Conservation (phyloP, 2,797 vertebrate genomes). For the Pseudochirops corinnae region DNA sequence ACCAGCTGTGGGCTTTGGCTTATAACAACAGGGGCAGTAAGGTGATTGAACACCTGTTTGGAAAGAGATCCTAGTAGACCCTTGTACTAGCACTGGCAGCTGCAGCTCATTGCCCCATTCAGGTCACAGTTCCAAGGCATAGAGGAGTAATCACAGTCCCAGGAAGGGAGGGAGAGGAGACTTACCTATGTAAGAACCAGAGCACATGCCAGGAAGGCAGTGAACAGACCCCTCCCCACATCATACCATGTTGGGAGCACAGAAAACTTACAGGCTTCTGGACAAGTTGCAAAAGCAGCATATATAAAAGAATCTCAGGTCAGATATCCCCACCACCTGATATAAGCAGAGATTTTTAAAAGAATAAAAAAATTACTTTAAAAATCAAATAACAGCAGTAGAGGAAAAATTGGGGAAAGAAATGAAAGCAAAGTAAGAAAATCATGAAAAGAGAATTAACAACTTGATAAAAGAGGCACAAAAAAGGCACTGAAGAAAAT, state of each 20-base stretch:
- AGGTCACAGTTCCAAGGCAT: too few relatives aligned
- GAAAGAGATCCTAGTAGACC: too few relatives aligned
- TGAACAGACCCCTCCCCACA: background rate
- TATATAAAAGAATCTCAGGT: background rate
- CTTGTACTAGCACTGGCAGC: too few relatives aligned
- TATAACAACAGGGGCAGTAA: too few relatives aligned
- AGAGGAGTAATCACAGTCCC: too few relatives aligned
- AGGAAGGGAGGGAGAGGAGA: rapidly evolving
- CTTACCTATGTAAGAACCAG: too few relatives aligned
- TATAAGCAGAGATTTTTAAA: background rate
- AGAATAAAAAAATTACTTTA: background rate
- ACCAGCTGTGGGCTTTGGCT: too few relatives aligned
- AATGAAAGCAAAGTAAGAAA: background rate
- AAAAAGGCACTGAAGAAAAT: background rate
- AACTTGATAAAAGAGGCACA: background rate
- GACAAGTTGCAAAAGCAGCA: background rate
- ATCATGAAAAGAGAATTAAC: background rate
- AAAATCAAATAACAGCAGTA: background rate
- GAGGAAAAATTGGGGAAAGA: background rate
- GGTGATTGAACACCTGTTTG: too few relatives aligned
- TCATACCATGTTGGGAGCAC: background rate
- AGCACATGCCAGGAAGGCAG: too few relatives aligned
- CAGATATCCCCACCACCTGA: background rate
- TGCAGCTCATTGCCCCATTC: too few relatives aligned
- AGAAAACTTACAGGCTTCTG: background rate